Evolutionary conservation across 2,888 invertebrate species (phyloP), one percentile per base, ranked within the genome.

Genomic region (Nebria brevicollis): DNA sequence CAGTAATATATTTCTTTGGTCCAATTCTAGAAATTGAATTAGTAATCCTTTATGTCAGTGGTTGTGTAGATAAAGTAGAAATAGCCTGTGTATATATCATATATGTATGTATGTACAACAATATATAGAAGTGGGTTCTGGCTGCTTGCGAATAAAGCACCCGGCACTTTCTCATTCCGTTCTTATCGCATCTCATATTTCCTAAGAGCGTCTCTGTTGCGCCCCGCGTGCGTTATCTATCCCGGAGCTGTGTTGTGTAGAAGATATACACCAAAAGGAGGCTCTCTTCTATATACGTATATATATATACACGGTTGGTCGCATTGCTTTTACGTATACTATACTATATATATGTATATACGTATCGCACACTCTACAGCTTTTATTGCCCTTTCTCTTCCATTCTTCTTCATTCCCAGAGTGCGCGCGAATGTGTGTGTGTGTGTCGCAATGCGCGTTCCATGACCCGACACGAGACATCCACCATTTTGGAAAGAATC

Each of bases 381-480:
- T 87, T 87, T 87, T 87, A 86, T 87, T 87, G 86, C 86, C 84
- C 84, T 85, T 85, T 85, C 86, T 86, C 64, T 43, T 77, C 42
- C 42, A 15, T 42, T 66, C 68, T 20, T 68, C 8, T 43, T 20
- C 42, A 26, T 20, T 68, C 68, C 68, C 4, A 15, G 20, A 25
- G 68, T 68, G 68, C 25, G 83, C 83, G 84, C 83, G 84, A 83
- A 81, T 84, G 85, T 84, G 85, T 84, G 85, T 84, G 83, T 81
- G 73, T 80, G 26, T 72, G 77, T 77, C 77, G 77, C 77, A 70
- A 25, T 70, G 70, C 77, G 73, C 73, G 73, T 73, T 41, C 41
- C 72, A 43, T 72, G 72, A 77, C 77, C 68, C 66, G 77, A 43
- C 72, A 42, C 13, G 42, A 42, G 42, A 64, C 75, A 75, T 79